Base-by-base conservation (phyloP, 2,797 vertebrate species). In the Pseudochirops cupreus region DNA sequence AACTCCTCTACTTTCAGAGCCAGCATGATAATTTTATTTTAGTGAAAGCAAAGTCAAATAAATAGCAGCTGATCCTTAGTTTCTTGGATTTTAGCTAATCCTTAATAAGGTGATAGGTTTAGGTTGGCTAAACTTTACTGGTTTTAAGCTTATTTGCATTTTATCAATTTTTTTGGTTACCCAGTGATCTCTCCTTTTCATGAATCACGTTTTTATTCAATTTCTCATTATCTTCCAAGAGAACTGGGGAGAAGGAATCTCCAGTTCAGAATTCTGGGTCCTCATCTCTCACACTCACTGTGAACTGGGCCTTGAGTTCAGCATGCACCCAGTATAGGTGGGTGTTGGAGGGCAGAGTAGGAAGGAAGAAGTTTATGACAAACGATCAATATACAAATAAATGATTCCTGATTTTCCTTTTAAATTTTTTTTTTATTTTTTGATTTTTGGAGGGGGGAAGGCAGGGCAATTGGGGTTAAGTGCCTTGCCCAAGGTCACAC, bases 81-180 rank as follows among this genome's bases (percentile, higher is more conserved):
- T 93, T 95, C 95, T 92, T 94, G 89, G 53, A 92, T 96, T 90
- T 97, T 53, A 31, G 31, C 57, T 57, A 91, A 95, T 92, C 96
- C 94, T 94, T 18, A 92, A 82, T 82, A 93, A 91, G 96, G 62
- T n/a, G n/a, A 10, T 93, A 33, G 92, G 95, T 94, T 96, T 93
- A 95, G 57, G 31, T 87, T 93, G 90, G 62, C 92, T 97, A 91
- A 94, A 52, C 50, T 95, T 94, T 92, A 93, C 96, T 93, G 89
- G 12, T n/a, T 93, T 91, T 28, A 97, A 97, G 55, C 94, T 97
- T 95, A 95, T 96, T 92, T 94, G 50, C 82, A 95, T 96, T 96
- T 98, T 93, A 97, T 59, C 52, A 96, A 53, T 18, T 96, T 97
- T 96, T 96, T 95, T 96, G 90, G 92, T 56, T 95, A 92, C 95